These are phyloP conservation scores for Aegotheles bennettii DNA, from an alignment of 2,113 vertebrate genomes.

Conservation along the genomic window DNA sequence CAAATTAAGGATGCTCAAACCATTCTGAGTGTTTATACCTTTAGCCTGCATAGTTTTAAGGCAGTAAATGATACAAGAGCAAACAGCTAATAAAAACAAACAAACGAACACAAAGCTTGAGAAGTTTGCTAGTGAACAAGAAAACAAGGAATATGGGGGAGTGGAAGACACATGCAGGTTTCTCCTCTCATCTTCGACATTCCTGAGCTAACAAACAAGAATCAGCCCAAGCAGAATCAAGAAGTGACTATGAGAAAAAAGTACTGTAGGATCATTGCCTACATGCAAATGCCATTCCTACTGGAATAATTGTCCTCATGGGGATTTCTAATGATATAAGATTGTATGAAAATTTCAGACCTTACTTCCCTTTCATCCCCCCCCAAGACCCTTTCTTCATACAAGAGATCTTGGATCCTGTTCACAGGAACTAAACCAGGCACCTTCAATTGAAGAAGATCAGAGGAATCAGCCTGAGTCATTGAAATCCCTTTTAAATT, in stretches of 20 bases:
- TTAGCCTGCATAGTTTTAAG: not conserved
- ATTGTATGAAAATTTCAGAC: not conserved
- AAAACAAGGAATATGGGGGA: not conserved
- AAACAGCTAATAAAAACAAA: not conserved
- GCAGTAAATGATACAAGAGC: not conserved
- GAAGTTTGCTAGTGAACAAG: not conserved
- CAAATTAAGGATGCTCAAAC: not conserved
- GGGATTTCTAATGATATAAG: not conserved
- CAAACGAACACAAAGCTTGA: not conserved
- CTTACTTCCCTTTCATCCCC: not conserved
- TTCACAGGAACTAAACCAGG: not conserved
- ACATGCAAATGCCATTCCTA: not conserved
- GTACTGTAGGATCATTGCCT: not conserved
- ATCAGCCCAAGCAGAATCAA: not conserved
- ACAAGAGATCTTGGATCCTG: not conserved
- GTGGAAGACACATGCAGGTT: not conserved
- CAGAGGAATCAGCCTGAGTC: not conserved
- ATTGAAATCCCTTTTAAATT: not conserved
- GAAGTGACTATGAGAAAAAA: not conserved
- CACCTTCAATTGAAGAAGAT: not conserved
- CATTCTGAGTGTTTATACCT: not conserved
- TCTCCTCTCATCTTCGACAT: not conserved
- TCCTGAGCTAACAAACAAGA: not conserved
- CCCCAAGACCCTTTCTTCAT: not conserved
- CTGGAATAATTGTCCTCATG: not conserved